A percentile compares a stretch with the other conserved stretches of the same genome.
Evolutionary conservation across 2,797 vertebrate genomes (phyloP).

Genomic region (Xyrichtys novacula): DNA sequence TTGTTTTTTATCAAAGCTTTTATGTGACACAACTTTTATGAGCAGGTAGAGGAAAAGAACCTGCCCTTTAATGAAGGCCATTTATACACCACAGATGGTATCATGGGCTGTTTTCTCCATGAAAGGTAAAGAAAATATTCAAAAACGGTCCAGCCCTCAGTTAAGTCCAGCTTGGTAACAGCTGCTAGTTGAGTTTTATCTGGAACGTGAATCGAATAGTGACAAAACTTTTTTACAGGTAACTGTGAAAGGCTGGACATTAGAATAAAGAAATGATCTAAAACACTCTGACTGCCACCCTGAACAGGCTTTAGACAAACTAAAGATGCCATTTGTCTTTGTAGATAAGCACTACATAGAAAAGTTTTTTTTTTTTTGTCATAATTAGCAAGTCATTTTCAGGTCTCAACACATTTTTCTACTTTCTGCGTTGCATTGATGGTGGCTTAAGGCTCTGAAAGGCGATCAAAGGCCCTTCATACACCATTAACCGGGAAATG

Average conservation of each 20-base stretch:
- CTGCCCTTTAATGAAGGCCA: slow-evolving; percentile 60
- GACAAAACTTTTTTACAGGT: slow-evolving; percentile 50
- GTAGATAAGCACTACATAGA: slow-evolving; percentile 67
- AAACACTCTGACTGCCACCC: slow-evolving; percentile 30
- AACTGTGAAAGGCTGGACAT: slow-evolving; percentile 45
- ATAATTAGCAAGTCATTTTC: slow-evolving; percentile 79
- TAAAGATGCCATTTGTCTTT: slow-evolving; percentile 66
- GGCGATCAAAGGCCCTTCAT: slow-evolving; percentile 84
- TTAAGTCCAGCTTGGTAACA: slow-evolving; percentile 67
- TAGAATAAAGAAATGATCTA: slow-evolving; percentile 50
- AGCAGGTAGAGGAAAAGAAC: slow-evolving; percentile 56
- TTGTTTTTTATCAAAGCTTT: slow-evolving; percentile 36
- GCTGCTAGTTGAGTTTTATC: slow-evolving; percentile 65
- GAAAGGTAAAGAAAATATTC: slow-evolving; percentile 70
- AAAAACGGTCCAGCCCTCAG: slow-evolving; percentile 53
- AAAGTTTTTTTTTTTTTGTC: slow-evolving; percentile 58
- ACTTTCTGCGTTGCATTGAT: slow-evolving; percentile 71
- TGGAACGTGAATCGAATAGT: slow-evolving; percentile 56
- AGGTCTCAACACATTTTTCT: slow-evolving; percentile 77
- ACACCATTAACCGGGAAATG: slow-evolving; percentile 85
- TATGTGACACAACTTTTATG: slow-evolving; percentile 59
- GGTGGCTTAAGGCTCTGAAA: slow-evolving; percentile 69
- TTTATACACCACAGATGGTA: slow-evolving; percentile 74
- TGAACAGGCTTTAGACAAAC: slow-evolving; percentile 52
- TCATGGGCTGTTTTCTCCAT: slow-evolving; percentile 63